Base-by-base conservation (phyloP, 2,888 invertebrate species). In the Bhutanitis thaidina region DNA sequence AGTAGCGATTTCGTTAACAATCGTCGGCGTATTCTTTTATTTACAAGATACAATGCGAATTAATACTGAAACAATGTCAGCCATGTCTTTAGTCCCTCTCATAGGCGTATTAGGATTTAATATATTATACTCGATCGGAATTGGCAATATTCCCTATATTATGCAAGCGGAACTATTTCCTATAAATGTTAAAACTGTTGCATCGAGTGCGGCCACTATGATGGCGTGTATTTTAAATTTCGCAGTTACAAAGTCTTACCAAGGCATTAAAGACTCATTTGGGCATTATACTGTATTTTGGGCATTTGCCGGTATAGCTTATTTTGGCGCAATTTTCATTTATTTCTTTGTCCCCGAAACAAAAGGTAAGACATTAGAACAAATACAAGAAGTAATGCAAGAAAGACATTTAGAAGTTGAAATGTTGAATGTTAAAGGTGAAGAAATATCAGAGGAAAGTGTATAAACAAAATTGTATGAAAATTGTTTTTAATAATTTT, bases 91-190 rank as follows among this genome's bases (percentile, higher is more conserved):
- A 69, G 59, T 93, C 41, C 91, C 92, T 15, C 71, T 92, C 27
- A 64, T 86, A 0, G 92, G 91, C 0, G 80, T 93, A 1, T 68
- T 92, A 39, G 74, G 90, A 8, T 93, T 92, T 61, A 91, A 92
- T 46, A 67, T 92, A 3, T 70, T 91, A n/a, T 91, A 92, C 44
- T 90, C 92, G 0, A 69, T 91, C 4, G 93, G 93, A 0, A 74
- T 93, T 25, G 92, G 91, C 1, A 92, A 91, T 14, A 62, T 93
- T 25, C 90, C 93, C 0, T 92, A 92, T 55, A 90, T 93, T 56
- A 84, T 93, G 78, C 90, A 93, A 61, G 92, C 92, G 0, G 93
- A 93, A 66, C 61, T 93, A 4, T 93, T 93, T 60, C 91, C 93
- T 0, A 91, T 91, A 0, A 92, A 92, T 54, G 91, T 93, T 0